Percentiles rank a stretch among this genome's conserved stretches.
Evolutionary conservation across 2,888 invertebrate species (phyloP).

Genomic region (Ypsolopha sequella): DNA sequence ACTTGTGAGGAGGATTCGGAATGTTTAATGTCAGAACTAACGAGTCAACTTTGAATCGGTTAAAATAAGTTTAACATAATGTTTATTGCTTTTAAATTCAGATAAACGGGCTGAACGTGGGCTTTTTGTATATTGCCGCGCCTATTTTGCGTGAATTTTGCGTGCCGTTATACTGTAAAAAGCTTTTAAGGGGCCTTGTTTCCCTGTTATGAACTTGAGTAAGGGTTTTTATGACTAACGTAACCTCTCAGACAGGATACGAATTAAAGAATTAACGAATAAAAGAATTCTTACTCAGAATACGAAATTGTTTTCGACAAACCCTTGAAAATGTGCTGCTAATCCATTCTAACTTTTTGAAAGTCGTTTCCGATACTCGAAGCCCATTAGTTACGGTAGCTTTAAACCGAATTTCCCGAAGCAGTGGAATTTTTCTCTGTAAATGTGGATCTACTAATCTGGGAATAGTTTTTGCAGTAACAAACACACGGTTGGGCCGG

Average conservation of each 20-base stretch:
- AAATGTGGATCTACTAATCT: constrained; percentile 5
- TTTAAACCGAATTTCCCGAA: background rate
- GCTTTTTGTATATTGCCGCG: too few relatives aligned
- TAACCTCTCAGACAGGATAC: too few relatives aligned
- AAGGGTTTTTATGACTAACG: too few relatives aligned
- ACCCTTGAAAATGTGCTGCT: too few relatives aligned
- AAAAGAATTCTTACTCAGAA: too few relatives aligned
- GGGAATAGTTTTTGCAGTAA: constrained; percentile 5
- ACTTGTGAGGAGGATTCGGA: constrained; percentile 44
- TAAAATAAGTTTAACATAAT: constrained; percentile 2
- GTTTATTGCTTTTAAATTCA: background rate
- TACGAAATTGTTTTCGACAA: too few relatives aligned
- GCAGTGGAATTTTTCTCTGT: background rate
- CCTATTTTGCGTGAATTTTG: too few relatives aligned
- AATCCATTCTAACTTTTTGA: too few relatives aligned
- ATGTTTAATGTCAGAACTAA: constrained; percentile 36
- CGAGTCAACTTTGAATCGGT: constrained; percentile 37
- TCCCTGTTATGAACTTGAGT: too few relatives aligned
- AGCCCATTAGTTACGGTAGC: background rate
- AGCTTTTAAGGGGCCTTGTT: too few relatives aligned
- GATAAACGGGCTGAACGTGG: background rate
- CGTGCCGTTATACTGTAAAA: too few relatives aligned
- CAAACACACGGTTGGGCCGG: constrained; percentile 9
- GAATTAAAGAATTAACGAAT: too few relatives aligned
- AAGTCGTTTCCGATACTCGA: background rate